phyloP scores from a whole-genome alignment of 2,888 invertebrate species.

The Idaea aversata region DNA sequence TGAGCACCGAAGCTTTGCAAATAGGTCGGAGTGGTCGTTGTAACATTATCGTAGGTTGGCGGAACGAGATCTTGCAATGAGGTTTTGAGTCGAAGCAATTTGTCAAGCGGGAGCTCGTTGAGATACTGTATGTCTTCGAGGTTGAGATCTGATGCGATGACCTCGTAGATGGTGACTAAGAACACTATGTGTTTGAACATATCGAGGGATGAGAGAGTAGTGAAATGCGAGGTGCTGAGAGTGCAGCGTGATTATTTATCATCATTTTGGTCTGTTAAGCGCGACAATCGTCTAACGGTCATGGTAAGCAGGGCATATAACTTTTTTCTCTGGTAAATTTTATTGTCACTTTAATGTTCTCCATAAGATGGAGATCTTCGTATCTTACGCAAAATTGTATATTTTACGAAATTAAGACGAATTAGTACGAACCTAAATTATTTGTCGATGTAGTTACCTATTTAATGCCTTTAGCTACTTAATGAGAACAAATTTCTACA shows the following conservation, averaged over 20 bases:
- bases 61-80: slow-evolving; percentile 59
- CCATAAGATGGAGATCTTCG: slow-evolving; percentile 1
- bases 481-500: neutral
- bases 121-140: slow-evolving; percentile 75
- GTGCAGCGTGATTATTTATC: slow-evolving; percentile 43
- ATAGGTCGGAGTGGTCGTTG: slow-evolving; percentile 43
- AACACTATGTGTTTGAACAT: slow-evolving; percentile 46
- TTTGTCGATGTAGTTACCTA: neutral
- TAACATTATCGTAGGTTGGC: slow-evolving; percentile 49
- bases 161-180: slow-evolving; percentile 31
- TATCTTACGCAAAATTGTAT: neutral
- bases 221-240: slow-evolving; percentile 35
- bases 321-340: slow-evolving; percentile 11
- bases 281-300: slow-evolving; percentile 52
- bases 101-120: slow-evolving; percentile 85
- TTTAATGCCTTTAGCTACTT: neutral
- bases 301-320: slow-evolving; percentile 38
- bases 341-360: slow-evolving; percentile 10
- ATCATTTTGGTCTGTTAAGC: slow-evolving; percentile 64
- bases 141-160: slow-evolving; percentile 40
- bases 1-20: slow-evolving; percentile 62
- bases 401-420: neutral
- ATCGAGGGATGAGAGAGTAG: slow-evolving; percentile 37
- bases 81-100: slow-evolving; percentile 82
- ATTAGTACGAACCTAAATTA: neutral